These are phyloP conservation scores for Drosophila funebris DNA, from an alignment of 1,140 invertebrate species.

Conservation along the genomic window DNA sequence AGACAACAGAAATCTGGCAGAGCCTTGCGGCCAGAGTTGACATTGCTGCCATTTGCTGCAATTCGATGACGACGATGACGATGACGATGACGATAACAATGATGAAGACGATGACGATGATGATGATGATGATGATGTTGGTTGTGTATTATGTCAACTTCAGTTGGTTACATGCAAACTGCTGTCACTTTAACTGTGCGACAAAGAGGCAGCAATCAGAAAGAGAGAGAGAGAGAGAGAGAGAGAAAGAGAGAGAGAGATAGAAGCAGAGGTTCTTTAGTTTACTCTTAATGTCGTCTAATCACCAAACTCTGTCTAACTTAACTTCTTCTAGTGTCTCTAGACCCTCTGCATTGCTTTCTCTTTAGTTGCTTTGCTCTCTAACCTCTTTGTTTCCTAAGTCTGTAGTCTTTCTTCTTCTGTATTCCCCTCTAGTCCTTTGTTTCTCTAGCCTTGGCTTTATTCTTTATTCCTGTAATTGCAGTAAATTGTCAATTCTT, in stretches of 20 bases:
- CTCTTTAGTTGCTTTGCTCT: no score
- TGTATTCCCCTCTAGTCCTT: no score
- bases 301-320: no score
- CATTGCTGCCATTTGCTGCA: constrained; percentile 31
- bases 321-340: no score
- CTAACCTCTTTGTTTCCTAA: no score
- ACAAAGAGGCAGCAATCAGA: background rate
- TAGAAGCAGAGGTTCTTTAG: no score
- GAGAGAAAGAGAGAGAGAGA: background rate
- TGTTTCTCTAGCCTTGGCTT: no score
- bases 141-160: constrained; percentile 29
- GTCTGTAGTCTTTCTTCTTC: no score
- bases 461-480: no score
- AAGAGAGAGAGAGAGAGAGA: background rate
- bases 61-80: constrained; percentile 33
- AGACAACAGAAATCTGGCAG: constrained; percentile 67
- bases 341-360: no score
- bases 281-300: no score
- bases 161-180: constrained; percentile 25
- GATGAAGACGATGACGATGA: background rate
- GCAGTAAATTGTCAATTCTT: no score
- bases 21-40: constrained; percentile 31
- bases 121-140: constrained; percentile 6
- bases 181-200: constrained; percentile 3
- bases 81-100: background rate